These are phyloP conservation scores for Ciconia boyciana DNA, from an alignment of 2,113 vertebrate genomes.

Conservation along the genomic window DNA sequence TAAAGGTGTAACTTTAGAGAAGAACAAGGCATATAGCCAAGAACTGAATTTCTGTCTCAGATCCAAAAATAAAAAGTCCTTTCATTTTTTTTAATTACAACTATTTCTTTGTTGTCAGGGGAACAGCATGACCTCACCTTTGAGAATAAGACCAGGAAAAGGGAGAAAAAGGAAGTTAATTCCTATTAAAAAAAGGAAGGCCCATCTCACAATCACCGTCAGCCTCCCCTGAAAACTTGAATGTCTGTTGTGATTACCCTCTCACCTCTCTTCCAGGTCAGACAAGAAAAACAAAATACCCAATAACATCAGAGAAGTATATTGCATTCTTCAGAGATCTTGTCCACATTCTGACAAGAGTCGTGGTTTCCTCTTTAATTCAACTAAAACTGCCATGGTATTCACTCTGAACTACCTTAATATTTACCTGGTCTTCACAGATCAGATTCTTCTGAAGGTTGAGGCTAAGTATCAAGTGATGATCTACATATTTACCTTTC, in stretches of 20 bases:
- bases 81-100: not conserved
- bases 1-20: not conserved
- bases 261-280: not conserved
- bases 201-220: not conserved
- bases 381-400: not conserved
- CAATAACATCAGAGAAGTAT: not conserved
- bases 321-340: not conserved
- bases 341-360: not conserved
- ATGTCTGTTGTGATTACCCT: not conserved
- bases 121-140: not conserved
- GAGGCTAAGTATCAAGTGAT: not conserved
- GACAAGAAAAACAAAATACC: not conserved
- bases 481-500: not conserved
- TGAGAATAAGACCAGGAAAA: not conserved
- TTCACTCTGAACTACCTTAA: not conserved
- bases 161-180: not conserved
- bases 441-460: not conserved
- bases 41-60: not conserved
- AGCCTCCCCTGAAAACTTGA: not conserved
- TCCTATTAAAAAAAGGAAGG: fast-evolving
- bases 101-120: not conserved
- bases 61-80: not conserved
- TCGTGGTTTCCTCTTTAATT: not conserved
- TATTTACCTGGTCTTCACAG: not conserved
- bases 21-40: not conserved